phyloP scores from a whole-genome alignment of 2,113 vertebrate genomes.

The Cheilinus undulatus region DNA sequence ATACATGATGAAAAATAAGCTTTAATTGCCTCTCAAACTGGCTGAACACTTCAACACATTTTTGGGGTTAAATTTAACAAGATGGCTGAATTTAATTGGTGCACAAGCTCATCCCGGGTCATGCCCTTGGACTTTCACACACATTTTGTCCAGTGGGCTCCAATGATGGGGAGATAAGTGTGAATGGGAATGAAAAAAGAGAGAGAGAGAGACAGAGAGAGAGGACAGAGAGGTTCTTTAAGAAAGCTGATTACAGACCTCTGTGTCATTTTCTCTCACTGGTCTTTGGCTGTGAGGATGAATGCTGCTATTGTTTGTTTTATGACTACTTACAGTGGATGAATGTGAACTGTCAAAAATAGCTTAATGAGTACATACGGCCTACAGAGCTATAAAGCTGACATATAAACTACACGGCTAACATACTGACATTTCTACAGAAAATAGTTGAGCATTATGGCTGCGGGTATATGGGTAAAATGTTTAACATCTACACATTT shows the following conservation, averaged over 20 bases:
- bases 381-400: constrained; percentile 20
- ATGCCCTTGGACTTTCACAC: constrained; percentile 1
- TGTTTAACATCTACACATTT: too few species aligned
- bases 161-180: constrained; percentile 9
- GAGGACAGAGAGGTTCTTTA: constrained; percentile 58
- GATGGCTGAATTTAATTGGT: constrained; percentile 17
- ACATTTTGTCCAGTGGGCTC: not conserved
- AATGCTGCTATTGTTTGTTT: constrained; percentile 62
- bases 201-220: constrained; percentile 7
- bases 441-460: not conserved
- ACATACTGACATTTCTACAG: not conserved
- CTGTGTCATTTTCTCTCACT: constrained; percentile 20
- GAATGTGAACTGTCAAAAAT: constrained; percentile 45
- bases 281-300: constrained; percentile 50
- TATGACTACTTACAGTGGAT: constrained; percentile 39
- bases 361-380: constrained; percentile 19
- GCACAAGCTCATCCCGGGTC: not conserved
- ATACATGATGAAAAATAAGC: not conserved
- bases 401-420: constrained; percentile 1
- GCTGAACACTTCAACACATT: not conserved
- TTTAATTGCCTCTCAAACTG: not conserved
- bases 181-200: constrained; percentile 18
- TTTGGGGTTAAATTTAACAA: constrained; percentile 4
- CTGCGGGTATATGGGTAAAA: not conserved
- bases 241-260: constrained; percentile 42